Evolutionary conservation across 35 echinoderm and acorn worm genomes (phyloP).

Genomic region (Lytechinus pictus): DNA sequence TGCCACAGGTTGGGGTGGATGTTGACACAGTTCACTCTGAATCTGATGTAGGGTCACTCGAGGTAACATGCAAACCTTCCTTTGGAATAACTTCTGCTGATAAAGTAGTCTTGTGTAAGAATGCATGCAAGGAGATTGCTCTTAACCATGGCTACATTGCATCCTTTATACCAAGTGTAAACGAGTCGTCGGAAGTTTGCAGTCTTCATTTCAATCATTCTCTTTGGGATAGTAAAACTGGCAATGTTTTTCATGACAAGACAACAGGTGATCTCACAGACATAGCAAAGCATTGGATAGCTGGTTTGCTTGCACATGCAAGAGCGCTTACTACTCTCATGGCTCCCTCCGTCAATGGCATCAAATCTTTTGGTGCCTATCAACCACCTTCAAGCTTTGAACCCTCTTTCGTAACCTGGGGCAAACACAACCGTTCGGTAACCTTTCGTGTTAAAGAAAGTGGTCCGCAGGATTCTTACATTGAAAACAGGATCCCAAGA

Average conservation of each 20-base stretch:
- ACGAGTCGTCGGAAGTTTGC: background rate
- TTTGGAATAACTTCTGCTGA: constrained; percentile 51
- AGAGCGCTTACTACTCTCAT: constrained; percentile 47
- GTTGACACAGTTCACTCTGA: background rate
- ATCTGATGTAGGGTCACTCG: background rate
- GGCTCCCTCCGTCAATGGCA: constrained; percentile 54
- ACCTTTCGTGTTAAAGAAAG: background rate
- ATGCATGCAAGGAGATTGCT: constrained; percentile 52
- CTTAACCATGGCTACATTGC: constrained; percentile 43
- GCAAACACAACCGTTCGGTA: background rate
- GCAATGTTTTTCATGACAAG: background rate
- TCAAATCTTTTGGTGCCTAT: background rate
- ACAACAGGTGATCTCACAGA: constrained; percentile 47
- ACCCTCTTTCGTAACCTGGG: background rate
- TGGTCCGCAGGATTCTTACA: background rate
- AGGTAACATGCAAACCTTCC: constrained; percentile 46
- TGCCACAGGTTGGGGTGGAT: background rate
- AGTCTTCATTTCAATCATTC: constrained; percentile 65
- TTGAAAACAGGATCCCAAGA: constrained; percentile 56
- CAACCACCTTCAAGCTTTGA: background rate
- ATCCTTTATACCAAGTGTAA: constrained; percentile 42
- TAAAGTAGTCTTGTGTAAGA: constrained; percentile 53
- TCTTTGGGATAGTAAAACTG: background rate
- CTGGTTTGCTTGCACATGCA: constrained; percentile 57
- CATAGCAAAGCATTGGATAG: constrained; percentile 54